Percentiles rank a stretch among this genome's conserved stretches.
Conservation (phyloP, 2,113 vertebrate species). For the Ceyx margarethae region DNA sequence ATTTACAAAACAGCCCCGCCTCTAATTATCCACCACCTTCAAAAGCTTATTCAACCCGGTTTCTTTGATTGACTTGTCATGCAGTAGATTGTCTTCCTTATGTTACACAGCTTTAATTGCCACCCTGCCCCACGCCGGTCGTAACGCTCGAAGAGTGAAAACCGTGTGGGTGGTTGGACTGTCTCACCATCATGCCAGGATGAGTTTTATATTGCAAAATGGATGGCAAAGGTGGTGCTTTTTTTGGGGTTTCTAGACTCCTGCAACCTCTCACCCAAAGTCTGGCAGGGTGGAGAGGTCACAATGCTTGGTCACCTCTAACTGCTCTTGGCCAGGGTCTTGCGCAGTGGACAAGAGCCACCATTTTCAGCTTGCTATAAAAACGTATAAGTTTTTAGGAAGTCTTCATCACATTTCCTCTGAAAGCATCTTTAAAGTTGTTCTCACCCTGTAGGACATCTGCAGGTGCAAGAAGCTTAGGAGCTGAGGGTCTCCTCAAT, state of each 20-base stretch:
- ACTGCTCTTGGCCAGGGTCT: fast-evolving
- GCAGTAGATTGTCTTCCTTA: slow-evolving; percentile 15
- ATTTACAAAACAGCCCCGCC: slow-evolving; percentile 58
- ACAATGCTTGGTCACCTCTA: fast-evolving
- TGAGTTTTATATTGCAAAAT: slow-evolving; percentile 37
- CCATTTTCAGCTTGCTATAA: fast-evolving
- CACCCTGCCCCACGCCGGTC: neutral
- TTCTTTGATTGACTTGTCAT: slow-evolving; percentile 43
- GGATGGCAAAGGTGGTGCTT: neutral
- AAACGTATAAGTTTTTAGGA: neutral
- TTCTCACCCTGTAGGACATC: neutral
- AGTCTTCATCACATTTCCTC: fast-evolving
- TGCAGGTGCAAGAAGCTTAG: neutral
- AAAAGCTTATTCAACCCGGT: slow-evolving; percentile 11
- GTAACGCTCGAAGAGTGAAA: slow-evolving; percentile 33
- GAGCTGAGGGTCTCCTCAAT: fast-evolving
- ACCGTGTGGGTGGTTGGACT: slow-evolving; percentile 20
- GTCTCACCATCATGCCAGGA: neutral
- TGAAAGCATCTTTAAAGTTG: neutral
- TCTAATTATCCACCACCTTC: slow-evolving; percentile 42
- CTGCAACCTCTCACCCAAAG: neutral
- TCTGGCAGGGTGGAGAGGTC: neutral
- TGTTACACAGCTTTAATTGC: slow-evolving; percentile 58
- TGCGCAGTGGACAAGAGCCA: fast-evolving
- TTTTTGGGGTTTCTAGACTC: neutral